A percentile compares a stretch with the other conserved stretches of the same genome.
Evolutionary conservation across 1,140 invertebrate genomes (phyloP).

Genomic region (Pararge aegeria): DNA sequence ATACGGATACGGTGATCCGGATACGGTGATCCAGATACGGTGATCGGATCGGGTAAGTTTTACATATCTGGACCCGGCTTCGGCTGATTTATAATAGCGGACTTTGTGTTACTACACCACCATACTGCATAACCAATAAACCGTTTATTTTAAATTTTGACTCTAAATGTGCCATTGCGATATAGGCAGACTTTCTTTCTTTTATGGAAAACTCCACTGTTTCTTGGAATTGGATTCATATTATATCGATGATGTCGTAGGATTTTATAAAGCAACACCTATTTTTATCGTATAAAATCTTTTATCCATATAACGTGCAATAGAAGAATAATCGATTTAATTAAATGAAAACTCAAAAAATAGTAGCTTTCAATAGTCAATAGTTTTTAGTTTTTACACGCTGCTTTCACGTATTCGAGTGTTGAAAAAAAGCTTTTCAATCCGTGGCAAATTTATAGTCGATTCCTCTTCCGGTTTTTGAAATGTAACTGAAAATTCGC

Average conservation of each 20-base stretch:
- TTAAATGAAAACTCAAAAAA: neutral
- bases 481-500: neutral
- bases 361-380: neutral
- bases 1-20: too few relatives aligned
- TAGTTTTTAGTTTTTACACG: conserved; percentile 6
- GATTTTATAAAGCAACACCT: neutral
- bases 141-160: too few relatives aligned
- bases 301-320: neutral
- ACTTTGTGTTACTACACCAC: too few relatives aligned
- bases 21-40: too few relatives aligned
- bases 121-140: too few relatives aligned
- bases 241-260: neutral
- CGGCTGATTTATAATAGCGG: too few relatives aligned
- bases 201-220: too few relatives aligned
- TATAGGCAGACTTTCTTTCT: too few relatives aligned
- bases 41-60: too few relatives aligned
- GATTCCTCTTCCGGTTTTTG: neutral
- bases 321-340: neutral
- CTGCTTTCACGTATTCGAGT: neutral
- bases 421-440: neutral
- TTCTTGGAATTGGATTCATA: neutral
- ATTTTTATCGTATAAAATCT: neutral
- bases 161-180: too few relatives aligned
- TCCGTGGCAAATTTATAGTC: neutral
- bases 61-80: too few relatives aligned